Conservation (phyloP, 2,888 invertebrate species). For the Rhagonycha fulva region DNA sequence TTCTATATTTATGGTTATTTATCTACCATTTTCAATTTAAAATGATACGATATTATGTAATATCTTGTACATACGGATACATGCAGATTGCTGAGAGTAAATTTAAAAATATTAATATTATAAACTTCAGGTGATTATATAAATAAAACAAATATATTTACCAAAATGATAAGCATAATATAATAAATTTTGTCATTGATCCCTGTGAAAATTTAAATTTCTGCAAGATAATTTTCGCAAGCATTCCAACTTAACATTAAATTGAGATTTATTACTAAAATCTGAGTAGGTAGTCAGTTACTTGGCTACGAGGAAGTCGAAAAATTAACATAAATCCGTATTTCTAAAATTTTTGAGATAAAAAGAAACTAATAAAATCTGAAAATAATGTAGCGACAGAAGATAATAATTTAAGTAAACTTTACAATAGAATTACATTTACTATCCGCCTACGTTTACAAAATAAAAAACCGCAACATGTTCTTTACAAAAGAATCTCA, state of each 20-base stretch:
- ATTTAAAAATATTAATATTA: background rate
- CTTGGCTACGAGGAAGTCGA: background rate
- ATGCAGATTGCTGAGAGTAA: background rate
- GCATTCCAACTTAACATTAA: background rate
- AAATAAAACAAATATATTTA: background rate
- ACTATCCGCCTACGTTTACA: background rate
- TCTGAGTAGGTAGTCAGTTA: background rate
- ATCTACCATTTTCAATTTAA: too few species aligned
- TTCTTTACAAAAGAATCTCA: background rate
- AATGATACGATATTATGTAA: too few species aligned
- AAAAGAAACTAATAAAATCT: background rate
- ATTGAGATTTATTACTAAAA: background rate
- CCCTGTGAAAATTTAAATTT: background rate
- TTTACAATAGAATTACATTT: background rate
- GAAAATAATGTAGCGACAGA: background rate
- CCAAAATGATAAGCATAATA: background rate
- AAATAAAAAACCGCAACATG: background rate
- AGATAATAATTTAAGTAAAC: background rate
- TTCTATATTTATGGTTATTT: too few species aligned
- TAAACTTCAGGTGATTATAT: background rate
- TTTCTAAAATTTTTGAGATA: background rate
- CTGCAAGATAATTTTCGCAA: background rate
- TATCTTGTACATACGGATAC: too few species aligned
- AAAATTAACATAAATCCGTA: background rate
- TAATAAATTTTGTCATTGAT: background rate